Evolutionary conservation across 2,113 vertebrate genomes (phyloP), one percentile per base, ranked within the genome.

Genomic region (Girardinichthys multiradiatus): DNA sequence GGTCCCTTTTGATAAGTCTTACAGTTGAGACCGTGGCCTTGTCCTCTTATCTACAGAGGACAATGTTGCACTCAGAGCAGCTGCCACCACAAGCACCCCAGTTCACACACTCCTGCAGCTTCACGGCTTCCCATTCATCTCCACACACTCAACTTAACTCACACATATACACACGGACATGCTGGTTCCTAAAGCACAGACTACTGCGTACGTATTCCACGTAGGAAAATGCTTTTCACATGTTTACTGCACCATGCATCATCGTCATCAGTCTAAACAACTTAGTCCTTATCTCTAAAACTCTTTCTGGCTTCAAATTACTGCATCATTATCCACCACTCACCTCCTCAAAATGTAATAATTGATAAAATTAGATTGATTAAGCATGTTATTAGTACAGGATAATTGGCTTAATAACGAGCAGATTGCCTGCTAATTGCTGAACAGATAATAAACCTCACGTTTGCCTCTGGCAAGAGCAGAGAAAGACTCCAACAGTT

Each of bases 351-450:
- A 89, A 89, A 69, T 69, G 89, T 91, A 92, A 88, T 90, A 90
- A 92, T 85, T 92, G 90, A 91, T 91, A 69, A 85, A 87, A 87
- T 81, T 79, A 87, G 88, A 92, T 89, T 86, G 91, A 92, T 92
- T 92, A 90, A 92, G 86, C 87, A 85, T 84, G 87, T 87, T 87
- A 92, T 92, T 92, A 92, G 86, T 76, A 73, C 69, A 57, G 80
- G 75, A 84, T 92, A 90, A 91, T 92, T 87, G 87, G 75, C 83
- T 86, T 87, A 84, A 91, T 91, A 91, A 90, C 87, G 84, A 89
- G 87, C 88, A 90, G 91, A 92, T 91, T 87, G 81, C 79, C 64
- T 83, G 78, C 85, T 91, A 92, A 92, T 91, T 90, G 82, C 83
- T 64, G 78, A 82, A 71, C 80, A 88, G 90, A 92, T 90, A 86